A percentile compares a stretch with the other conserved stretches of the same genome.
These are phyloP conservation scores for Sylvia atricapilla DNA, from an alignment of 2,113 vertebrate species.

Conservation along the genomic window DNA sequence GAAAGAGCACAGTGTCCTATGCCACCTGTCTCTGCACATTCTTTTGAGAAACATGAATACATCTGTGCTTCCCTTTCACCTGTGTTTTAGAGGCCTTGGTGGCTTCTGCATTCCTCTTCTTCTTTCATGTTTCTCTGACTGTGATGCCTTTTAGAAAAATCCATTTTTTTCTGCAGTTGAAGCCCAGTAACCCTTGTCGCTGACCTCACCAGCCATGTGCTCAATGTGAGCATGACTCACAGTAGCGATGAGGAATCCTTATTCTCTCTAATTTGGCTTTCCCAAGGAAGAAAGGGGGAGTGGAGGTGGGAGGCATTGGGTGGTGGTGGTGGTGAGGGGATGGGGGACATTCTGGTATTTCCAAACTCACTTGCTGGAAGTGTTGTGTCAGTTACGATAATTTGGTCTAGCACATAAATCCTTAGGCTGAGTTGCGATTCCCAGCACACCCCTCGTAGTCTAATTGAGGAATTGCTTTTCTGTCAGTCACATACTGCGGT, in stretches of 20 bases:
- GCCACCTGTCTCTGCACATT: background rate
- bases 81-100: background rate
- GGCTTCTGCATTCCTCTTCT: background rate
- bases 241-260: background rate
- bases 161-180: background rate
- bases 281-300: background rate
- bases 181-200: background rate
- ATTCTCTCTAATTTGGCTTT: constrained; percentile 25
- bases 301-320: background rate
- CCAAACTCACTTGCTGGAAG: constrained; percentile 57
- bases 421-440: background rate
- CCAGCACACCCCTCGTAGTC: constrained; percentile 33
- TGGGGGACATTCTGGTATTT: constrained; percentile 40
- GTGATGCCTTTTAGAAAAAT: background rate
- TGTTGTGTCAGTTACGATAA: constrained; percentile 38
- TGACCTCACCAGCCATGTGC: constrained; percentile 51
- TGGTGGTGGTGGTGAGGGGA: background rate
- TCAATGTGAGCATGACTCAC: constrained; percentile 53
- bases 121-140: background rate
- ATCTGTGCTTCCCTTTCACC: background rate
- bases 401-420: constrained; percentile 18
- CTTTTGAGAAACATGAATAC: background rate
- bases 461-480: constrained; percentile 33
- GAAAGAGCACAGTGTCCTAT: background rate
- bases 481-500: constrained; percentile 12